Evolutionary conservation across 2,113 vertebrate genomes (phyloP), one percentile per base, ranked within the genome.

Genomic region (Promerops cafer): DNA sequence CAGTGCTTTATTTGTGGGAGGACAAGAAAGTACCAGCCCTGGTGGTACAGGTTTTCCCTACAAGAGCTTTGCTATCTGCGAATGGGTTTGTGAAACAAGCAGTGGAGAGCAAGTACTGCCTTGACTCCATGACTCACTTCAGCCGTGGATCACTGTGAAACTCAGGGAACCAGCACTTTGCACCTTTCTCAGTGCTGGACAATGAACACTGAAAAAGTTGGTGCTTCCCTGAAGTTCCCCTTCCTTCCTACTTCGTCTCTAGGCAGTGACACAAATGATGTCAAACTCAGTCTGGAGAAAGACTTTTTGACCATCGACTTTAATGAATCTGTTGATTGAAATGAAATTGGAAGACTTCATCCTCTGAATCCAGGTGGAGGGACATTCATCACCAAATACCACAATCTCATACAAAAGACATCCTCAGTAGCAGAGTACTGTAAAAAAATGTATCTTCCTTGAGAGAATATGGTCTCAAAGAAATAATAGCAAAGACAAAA

Each of bases 401-500:
- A 64, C 8, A 68, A 13, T 5, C 19, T 76, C 28, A 53, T 37
- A 44, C 52, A 91, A 83, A 89, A 84, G 31, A 44, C 7, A 4
- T 18, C 16, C 59, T 84, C n/a, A 45, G 20, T 53, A 79, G 28
- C 49, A 68, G 12, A 59, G 18, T 37, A 7, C 20, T 39, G 16
- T 22, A 11, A 59, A 44, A 78, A 64, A 42, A 30, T 0, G 1
- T 33, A 26, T 7, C 26, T 90, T 85, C n/a, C 78, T 49, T 86
- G 33, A 23, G 47, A 89, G 26, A 84, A 74, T 53, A 56, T 27
- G 7, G 27, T 52, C 42, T 61, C 75, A 80, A 79, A 80, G 68
- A 91, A 86, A 94, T 91, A 96, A 92, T 30, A 81, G 27, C 35
- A 77, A 93, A 91, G 95, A 95, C 91, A 94, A 96, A 97, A 85